Evolutionary conservation across 1,140 invertebrate species (phyloP).

Genomic region (Meteorus sp.): DNA sequence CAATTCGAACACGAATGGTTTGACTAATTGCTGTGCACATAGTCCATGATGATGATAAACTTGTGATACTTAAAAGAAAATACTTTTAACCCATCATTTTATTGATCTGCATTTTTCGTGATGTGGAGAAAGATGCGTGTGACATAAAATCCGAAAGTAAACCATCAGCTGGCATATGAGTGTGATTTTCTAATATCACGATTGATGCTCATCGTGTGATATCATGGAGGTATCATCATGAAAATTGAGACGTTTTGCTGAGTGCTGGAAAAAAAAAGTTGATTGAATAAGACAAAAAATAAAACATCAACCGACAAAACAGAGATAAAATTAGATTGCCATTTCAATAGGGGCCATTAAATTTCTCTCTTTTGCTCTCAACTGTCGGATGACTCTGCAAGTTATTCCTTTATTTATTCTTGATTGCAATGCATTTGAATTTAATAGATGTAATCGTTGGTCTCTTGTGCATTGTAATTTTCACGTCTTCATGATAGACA

Average conservation of each 20-base stretch:
- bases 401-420: constrained; percentile 14
- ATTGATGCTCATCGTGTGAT: neutral
- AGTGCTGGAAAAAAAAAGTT: too few species aligned
- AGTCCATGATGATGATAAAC: too few species aligned
- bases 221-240: neutral
- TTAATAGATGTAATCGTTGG: constrained; percentile 7
- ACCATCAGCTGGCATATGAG: neutral
- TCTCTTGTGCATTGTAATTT: constrained; percentile 1
- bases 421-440: constrained; percentile 17
- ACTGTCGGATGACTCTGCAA: constrained; percentile 14
- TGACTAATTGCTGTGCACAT: too few species aligned
- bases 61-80: too few species aligned
- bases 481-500: constrained; percentile 7
- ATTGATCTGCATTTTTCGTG: too few species aligned
- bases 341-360: constrained; percentile 35
- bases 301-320: neutral
- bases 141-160: neutral
- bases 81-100: too few species aligned
- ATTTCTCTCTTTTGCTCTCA: constrained; percentile 37
- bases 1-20: too few species aligned
- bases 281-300: too few species aligned
- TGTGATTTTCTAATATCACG: constrained; percentile 3
- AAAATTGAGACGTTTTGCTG: neutral
- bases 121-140: neutral
- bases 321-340: neutral